A percentile compares a stretch with the other conserved stretches of the same genome.
Evolutionary conservation across 2,113 vertebrate species (phyloP).

Genomic region (Gallinago paraguaiae): DNA sequence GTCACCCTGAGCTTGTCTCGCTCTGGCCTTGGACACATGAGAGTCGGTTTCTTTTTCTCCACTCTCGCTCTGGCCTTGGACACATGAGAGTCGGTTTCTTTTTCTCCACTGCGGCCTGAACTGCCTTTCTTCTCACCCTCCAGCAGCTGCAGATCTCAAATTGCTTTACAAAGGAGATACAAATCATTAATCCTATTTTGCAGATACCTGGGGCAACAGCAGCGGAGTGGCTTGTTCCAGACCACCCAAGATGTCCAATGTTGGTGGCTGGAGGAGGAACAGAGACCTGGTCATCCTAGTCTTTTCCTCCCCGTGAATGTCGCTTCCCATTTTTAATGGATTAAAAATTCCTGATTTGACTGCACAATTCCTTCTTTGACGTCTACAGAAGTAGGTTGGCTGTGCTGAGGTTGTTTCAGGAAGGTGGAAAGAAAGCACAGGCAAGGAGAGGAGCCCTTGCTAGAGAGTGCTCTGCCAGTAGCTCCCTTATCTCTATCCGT

Average conservation of each 20-base stretch:
- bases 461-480: background rate
- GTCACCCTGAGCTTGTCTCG: background rate
- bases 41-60: background rate
- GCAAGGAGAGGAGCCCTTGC: background rate
- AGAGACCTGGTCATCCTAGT: background rate
- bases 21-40: background rate
- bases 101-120: background rate
- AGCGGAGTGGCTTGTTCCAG: background rate
- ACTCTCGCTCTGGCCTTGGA: fast-evolving
- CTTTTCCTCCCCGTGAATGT: background rate
- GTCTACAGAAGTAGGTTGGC: background rate
- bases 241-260: background rate
- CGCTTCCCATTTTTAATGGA: background rate
- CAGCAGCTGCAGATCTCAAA: background rate
- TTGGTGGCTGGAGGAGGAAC: background rate
- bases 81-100: background rate
- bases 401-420: background rate
- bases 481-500: background rate
- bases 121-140: background rate
- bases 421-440: background rate
- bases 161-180: background rate
- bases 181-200: background rate
- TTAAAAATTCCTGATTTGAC: background rate
- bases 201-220: background rate
- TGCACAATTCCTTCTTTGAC: background rate